Conservation (phyloP, 2,113 vertebrate species). For the Gymnorhina tibicen region DNA sequence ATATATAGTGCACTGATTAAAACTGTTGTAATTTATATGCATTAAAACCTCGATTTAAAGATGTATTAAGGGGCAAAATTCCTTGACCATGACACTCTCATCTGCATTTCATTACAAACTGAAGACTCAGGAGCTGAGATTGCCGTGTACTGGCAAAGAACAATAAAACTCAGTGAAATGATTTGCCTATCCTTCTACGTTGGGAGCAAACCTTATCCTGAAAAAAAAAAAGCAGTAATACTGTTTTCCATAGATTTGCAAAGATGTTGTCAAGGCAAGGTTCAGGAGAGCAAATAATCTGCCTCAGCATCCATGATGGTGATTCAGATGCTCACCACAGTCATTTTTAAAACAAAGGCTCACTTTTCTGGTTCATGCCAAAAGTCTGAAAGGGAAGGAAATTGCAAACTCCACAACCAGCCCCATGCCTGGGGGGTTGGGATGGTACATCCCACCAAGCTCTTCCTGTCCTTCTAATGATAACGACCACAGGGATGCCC, state of each 20-base stretch:
- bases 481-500: background rate
- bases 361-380: background rate
- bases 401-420: background rate
- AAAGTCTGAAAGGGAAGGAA: background rate
- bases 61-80: background rate
- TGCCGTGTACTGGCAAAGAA: background rate
- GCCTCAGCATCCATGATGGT: background rate
- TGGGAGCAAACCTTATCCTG: background rate
- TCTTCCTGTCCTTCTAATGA: background rate
- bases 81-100: background rate
- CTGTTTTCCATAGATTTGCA: background rate
- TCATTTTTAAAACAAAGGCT: background rate
- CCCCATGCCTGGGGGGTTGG: accelerated
- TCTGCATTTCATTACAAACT: background rate
- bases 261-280: background rate
- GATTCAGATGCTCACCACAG: background rate
- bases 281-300: background rate
- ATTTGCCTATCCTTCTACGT: background rate
- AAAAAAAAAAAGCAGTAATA: background rate
- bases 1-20: background rate
- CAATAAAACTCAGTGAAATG: background rate
- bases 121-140: background rate
- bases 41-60: background rate
- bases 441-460: background rate
- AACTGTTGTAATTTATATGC: background rate